Evolutionary conservation across 2,113 vertebrate genomes (phyloP).

Genomic region (Serinus canaria): DNA sequence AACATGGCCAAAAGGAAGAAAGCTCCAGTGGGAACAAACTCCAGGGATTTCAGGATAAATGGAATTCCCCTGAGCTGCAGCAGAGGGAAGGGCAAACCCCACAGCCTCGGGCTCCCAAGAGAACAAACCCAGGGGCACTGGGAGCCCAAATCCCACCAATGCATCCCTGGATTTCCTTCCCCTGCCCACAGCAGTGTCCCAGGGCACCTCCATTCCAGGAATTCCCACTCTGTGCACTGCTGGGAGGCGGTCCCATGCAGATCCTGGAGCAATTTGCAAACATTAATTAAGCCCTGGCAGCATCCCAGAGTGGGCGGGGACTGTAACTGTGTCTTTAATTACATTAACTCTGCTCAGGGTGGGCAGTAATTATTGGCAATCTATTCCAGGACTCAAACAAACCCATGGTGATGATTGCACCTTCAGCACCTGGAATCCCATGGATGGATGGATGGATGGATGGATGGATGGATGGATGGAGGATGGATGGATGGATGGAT

Average conservation of each 20-base stretch:
- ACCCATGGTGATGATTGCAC: neutral
- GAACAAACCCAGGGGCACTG: neutral
- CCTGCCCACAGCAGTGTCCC: neutral
- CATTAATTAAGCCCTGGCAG: conserved; percentile 34
- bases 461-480: neutral
- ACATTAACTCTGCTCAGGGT: conserved; percentile 21
- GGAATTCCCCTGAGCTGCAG: neutral
- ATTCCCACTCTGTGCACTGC: neutral
- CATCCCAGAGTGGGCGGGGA: neutral
- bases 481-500: neutral
- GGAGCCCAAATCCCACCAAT: neutral
- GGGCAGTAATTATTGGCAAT: conserved; percentile 32
- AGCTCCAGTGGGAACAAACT: neutral
- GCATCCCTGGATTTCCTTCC: neutral
- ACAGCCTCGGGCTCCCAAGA: neutral
- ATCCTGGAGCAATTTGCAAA: conserved; percentile 18
- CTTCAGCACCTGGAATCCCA: neutral
- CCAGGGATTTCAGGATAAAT: neutral
- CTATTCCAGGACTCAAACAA: conserved; percentile 17
- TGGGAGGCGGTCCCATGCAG: neutral
- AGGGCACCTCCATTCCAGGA: rapidly evolving
- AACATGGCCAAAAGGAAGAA: neutral
- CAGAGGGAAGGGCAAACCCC: neutral
- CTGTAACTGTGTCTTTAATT: conserved; percentile 26
- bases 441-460: neutral